Evolutionary conservation across 2,797 vertebrate genomes (phyloP).

Genomic region (Geotrypetes seraphini): DNA sequence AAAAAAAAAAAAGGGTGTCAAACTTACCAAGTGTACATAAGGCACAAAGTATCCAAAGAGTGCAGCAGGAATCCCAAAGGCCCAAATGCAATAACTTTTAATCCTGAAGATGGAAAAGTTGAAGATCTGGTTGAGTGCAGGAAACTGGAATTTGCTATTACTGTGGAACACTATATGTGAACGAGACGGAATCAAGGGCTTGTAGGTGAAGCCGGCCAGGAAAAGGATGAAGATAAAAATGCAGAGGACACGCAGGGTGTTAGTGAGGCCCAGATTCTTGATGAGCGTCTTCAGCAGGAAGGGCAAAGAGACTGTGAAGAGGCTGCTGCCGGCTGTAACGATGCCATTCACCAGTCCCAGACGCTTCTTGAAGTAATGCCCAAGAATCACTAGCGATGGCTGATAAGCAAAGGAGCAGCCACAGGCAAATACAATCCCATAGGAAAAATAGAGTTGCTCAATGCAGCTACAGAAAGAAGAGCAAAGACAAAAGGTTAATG

Average conservation of each 20-base stretch:
- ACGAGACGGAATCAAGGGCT: constrained; percentile 53
- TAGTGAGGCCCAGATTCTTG: constrained; percentile 37
- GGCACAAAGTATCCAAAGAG: constrained; percentile 96
- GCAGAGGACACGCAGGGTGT: constrained; percentile 73
- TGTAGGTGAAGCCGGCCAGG: constrained; percentile 82
- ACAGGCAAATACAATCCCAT: constrained; percentile 82
- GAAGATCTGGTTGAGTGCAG: constrained; percentile 57
- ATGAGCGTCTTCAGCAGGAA: constrained; percentile 61
- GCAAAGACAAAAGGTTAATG: background rate
- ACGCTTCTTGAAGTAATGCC: constrained; percentile 92
- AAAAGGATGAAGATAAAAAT: constrained; percentile 78
- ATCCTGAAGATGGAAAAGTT: constrained; percentile 83
- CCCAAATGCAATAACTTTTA: constrained; percentile 83
- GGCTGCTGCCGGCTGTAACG: constrained; percentile 86
- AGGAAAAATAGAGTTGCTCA: constrained; percentile 83
- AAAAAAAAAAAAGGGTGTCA: too few species aligned
- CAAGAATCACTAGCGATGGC: constrained; percentile 89
- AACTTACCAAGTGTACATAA: constrained; percentile 91
- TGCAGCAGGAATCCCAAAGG: constrained; percentile 79
- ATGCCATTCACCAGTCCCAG: constrained; percentile 92
- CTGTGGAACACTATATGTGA: constrained; percentile 30
- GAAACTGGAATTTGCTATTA: constrained; percentile 37
- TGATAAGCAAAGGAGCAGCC: constrained; percentile 94
- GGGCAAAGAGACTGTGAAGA: constrained; percentile 82
- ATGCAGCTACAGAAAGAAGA: constrained; percentile 58